These are phyloP conservation scores for Mythimna vitellina DNA, from an alignment of 2,888 invertebrate species.

Conservation along the genomic window DNA sequence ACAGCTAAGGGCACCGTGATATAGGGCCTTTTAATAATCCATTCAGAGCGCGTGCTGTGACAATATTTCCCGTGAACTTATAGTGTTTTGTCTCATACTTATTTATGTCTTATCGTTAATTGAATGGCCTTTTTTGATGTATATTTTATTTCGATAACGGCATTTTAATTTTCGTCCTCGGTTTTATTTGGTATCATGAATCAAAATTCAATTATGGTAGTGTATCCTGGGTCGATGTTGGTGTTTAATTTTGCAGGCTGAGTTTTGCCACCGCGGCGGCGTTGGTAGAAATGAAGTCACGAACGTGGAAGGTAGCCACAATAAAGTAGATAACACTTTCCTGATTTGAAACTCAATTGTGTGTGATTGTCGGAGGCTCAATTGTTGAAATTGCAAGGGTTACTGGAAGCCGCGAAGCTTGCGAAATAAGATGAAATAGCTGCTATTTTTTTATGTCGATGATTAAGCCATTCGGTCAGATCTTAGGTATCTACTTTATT, in stretches of 20 bases:
- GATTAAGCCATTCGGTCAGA: slow-evolving; percentile 51
- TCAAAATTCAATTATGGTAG: slow-evolving; percentile 57
- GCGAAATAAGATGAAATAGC: slow-evolving; percentile 56
- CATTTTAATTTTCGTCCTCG: slow-evolving; percentile 50
- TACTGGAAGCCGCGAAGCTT: slow-evolving; percentile 59
- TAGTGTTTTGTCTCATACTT: slow-evolving; percentile 68
- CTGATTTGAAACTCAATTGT: slow-evolving; percentile 73
- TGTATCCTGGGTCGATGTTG: slow-evolving; percentile 34
- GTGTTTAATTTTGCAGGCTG: slow-evolving; percentile 59
- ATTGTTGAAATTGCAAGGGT: slow-evolving; percentile 65
- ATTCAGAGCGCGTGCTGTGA: slow-evolving; percentile 78
- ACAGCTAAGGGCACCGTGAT: slow-evolving; percentile 75
- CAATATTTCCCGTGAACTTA: slow-evolving; percentile 75
- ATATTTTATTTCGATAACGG: slow-evolving; percentile 57
- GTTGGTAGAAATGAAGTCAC: slow-evolving; percentile 65
- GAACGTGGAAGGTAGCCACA: slow-evolving; percentile 67
- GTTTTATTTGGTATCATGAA: slow-evolving; percentile 53
- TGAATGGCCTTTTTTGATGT: slow-evolving; percentile 69
- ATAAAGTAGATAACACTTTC: slow-evolving; percentile 72
- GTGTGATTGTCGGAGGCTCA: slow-evolving; percentile 70
- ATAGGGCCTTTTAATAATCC: slow-evolving; percentile 81
- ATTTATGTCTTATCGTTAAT: slow-evolving; percentile 76
- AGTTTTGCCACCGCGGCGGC: slow-evolving; percentile 55
- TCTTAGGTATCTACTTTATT: slow-evolving; percentile 24
- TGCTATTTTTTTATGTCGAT: slow-evolving; percentile 53